A percentile compares a stretch with the other conserved stretches of the same genome.
Evolutionary conservation across 2,113 vertebrate genomes (phyloP).

Genomic region (Phocoena sinus): DNA sequence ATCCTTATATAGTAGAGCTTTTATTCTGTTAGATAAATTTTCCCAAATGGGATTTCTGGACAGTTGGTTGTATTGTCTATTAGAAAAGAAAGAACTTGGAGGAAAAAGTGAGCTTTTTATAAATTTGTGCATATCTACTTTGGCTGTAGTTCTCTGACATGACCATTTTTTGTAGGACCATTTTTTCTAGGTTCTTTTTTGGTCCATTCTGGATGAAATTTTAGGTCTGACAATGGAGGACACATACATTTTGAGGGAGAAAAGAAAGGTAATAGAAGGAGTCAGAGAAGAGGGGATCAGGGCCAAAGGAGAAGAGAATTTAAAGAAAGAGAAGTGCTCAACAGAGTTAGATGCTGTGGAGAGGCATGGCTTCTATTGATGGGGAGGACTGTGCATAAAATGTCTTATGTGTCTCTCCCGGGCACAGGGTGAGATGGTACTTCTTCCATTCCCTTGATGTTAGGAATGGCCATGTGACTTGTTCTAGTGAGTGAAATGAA

Average conservation of each 20-base stretch:
- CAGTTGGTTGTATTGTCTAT: background rate
- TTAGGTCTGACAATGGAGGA: background rate
- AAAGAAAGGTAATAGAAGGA: background rate
- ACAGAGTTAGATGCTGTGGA: background rate
- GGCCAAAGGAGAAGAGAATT: background rate
- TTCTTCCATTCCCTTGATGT: background rate
- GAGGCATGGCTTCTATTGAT: background rate
- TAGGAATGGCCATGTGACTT: background rate
- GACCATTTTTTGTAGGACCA: background rate
- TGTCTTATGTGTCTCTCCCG: background rate
- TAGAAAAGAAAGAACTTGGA: slow-evolving; percentile 18
- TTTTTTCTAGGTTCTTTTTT: background rate
- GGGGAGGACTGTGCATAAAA: background rate
- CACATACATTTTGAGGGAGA: background rate
- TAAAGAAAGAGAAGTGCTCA: background rate
- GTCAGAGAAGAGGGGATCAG: background rate
- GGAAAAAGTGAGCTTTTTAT: background rate
- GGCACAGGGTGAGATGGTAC: background rate
- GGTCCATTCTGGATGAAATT: background rate
- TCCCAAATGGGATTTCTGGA: background rate
- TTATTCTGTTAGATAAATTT: slow-evolving; percentile 21
- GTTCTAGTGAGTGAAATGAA: background rate
- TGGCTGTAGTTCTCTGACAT: background rate
- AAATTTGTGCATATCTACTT: background rate
- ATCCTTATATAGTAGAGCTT: background rate